A percentile compares a stretch with the other conserved stretches of the same genome.
These are phyloP conservation scores for Epinotia bilunana DNA, from an alignment of 2,888 invertebrate genomes.

Conservation along the genomic window DNA sequence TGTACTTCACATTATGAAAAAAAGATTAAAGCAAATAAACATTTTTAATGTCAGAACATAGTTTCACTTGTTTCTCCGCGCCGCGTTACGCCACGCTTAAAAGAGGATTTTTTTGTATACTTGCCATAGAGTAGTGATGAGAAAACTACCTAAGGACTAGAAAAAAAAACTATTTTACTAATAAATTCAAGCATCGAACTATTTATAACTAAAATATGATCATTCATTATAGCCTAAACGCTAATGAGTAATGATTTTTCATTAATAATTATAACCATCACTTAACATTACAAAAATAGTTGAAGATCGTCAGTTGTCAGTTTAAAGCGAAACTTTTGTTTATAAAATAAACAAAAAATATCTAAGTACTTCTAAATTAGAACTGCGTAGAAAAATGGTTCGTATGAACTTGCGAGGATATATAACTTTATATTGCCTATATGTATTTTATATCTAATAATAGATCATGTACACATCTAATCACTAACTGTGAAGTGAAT, in stretches of 20 bases:
- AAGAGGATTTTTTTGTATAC: not conserved
- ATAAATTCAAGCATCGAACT: constrained; percentile 45
- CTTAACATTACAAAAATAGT: constrained; percentile 5
- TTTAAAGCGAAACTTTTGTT: constrained; percentile 25
- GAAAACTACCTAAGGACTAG: constrained; percentile 36
- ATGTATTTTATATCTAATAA: not conserved
- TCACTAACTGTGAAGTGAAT: not conserved
- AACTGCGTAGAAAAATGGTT: not conserved
- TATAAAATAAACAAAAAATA: not conserved
- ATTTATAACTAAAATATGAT: constrained; percentile 21
- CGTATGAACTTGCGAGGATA: not conserved
- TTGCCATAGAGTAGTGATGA: constrained; percentile 1
- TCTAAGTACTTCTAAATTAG: not conserved
- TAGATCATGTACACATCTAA: not conserved
- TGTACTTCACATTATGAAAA: no score
- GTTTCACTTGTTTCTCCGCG: no score
- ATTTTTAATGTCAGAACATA: no score
- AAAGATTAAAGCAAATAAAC: no score
- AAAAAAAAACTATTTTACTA: constrained; percentile 33
- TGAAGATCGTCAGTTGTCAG: constrained; percentile 31
- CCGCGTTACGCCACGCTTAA: no score
- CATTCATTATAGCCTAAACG: not conserved
- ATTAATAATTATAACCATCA: not conserved
- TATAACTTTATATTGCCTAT: not conserved
- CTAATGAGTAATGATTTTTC: constrained; percentile 13